Percentiles rank a stretch among this genome's conserved stretches.
Evolutionary conservation across 2,113 vertebrate genomes (phyloP).

Genomic region (Sialia sialis): DNA sequence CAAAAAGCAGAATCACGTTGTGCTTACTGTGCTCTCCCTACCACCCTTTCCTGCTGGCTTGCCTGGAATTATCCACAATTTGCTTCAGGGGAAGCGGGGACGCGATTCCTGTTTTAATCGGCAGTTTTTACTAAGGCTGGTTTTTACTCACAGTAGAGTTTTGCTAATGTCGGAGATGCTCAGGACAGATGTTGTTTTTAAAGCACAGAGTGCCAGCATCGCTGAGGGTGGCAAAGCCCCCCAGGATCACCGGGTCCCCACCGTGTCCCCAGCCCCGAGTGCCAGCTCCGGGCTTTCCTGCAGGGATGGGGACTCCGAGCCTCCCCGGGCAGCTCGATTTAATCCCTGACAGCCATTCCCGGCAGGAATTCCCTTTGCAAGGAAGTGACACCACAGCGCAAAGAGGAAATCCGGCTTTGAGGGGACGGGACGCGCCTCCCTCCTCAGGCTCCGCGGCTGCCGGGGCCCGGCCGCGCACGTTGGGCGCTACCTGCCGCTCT

Average conservation of each 20-base stretch:
- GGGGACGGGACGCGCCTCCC: fast-evolving
- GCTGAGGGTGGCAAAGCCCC: not conserved
- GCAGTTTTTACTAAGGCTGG: not conserved
- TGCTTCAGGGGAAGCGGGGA: fast-evolving
- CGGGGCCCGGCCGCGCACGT: fast-evolving
- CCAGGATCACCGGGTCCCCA: fast-evolving
- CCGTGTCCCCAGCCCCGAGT: fast-evolving
- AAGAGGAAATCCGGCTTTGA: fast-evolving
- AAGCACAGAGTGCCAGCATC: not conserved
- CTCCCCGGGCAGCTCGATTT: fast-evolving
- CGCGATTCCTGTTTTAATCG: fast-evolving
- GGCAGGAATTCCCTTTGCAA: fast-evolving
- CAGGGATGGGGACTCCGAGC: fast-evolving
- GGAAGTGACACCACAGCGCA: not conserved
- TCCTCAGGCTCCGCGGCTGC: fast-evolving
- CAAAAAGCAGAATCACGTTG: fast-evolving
- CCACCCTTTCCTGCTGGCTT: fast-evolving
- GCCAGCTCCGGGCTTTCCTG: not conserved
- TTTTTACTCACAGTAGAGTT: not conserved
- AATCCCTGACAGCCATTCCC: fast-evolving
- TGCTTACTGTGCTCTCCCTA: not conserved
- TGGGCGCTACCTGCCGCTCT: no score
- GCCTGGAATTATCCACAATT: not conserved
- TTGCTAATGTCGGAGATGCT: fast-evolving
- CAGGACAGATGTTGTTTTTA: no score